Conservation (phyloP, 2,888 invertebrate genomes). For the Dryadula phaetusa region DNA sequence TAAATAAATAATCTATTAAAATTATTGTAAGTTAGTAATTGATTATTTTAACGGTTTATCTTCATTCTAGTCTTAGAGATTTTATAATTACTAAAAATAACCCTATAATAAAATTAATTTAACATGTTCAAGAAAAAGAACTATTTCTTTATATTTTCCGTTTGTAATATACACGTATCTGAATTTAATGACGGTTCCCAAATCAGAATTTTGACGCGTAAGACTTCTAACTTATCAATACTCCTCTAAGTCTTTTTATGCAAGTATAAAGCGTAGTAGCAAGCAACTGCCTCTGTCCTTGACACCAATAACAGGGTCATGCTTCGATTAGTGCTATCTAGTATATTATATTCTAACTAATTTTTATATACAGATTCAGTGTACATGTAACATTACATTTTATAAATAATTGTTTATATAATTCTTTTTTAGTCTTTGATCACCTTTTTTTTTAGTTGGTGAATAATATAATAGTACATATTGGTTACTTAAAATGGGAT, state of each 20-base stretch:
- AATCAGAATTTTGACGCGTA: neutral
- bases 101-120: neutral
- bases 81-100: neutral
- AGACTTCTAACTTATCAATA: neutral
- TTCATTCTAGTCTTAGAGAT: neutral
- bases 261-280: too few species aligned
- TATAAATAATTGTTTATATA: neutral
- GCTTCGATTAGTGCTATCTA: neutral
- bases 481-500: constrained; percentile 89
- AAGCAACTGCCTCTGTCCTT: neutral
- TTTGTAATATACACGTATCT: neutral
- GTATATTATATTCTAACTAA: neutral
- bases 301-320: constrained; percentile 13
- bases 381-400: neutral
- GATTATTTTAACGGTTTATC: neutral
- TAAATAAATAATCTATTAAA: neutral
- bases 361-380: neutral
- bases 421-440: neutral
- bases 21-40: neutral
- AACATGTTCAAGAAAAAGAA: neutral
- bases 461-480: neutral
- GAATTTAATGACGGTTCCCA: neutral
- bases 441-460: neutral
- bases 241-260: neutral
- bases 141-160: neutral